phyloP scores from a whole-genome alignment of 2,113 vertebrate genomes.

The Recurvirostra avosetta region DNA sequence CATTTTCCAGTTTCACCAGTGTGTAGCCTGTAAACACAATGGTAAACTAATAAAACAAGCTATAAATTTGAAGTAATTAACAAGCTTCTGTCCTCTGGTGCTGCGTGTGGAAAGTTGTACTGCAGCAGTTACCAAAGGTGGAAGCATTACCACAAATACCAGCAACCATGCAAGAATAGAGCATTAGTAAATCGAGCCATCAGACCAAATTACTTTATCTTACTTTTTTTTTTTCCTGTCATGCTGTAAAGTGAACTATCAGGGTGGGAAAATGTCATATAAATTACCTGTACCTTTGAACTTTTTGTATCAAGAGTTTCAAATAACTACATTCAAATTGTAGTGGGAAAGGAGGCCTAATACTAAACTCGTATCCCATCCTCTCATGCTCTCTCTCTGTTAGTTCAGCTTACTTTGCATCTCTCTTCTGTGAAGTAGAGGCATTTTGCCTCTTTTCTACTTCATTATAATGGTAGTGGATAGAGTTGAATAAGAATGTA shows the following conservation, averaged over 20 bases:
- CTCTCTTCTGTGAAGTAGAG: neutral
- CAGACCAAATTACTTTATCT: neutral
- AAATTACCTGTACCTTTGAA: neutral
- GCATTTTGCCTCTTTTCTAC: neutral
- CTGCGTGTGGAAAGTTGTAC: neutral
- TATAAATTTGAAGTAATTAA: neutral
- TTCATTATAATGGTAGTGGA: fast-evolving
- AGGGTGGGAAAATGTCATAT: neutral
- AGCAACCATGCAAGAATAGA: neutral
- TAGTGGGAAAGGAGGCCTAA: neutral
- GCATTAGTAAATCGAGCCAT: conserved; percentile 7
- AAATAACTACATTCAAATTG: neutral
- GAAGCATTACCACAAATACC: conserved; percentile 2
- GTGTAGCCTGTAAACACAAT: neutral
- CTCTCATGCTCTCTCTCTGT: neutral
- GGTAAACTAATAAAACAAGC: neutral
- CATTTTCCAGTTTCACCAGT: neutral
- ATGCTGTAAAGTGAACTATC: neutral
- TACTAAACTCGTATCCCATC: neutral
- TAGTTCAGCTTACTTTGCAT: neutral
- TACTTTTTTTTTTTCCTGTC: neutral
- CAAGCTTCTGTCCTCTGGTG: neutral
- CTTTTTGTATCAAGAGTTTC: neutral
- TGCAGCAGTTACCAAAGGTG: conserved; percentile 21
- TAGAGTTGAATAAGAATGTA: neutral